Conservation (phyloP, 2,797 vertebrate genomes). For the Simalia tracyae region DNA sequence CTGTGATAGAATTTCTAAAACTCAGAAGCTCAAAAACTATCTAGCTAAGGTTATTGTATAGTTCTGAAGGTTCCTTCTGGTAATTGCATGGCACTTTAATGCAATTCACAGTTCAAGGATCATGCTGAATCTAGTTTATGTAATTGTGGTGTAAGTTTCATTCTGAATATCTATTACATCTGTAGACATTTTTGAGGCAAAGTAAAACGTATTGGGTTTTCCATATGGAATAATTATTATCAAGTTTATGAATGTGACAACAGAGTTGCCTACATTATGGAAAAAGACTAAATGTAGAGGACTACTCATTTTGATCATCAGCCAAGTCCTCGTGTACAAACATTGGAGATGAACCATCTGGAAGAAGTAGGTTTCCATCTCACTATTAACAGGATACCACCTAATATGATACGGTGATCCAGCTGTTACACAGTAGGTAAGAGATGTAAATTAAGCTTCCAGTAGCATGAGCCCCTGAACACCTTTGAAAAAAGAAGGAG, state of each 20-base stretch:
- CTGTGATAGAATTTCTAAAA: neutral
- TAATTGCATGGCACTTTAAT: neutral
- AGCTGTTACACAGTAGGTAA: neutral
- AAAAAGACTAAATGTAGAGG: constrained; percentile 11
- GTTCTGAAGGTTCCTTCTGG: neutral
- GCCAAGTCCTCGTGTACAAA: neutral
- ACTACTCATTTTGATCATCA: neutral
- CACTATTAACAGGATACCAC: neutral
- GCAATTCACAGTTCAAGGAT: neutral
- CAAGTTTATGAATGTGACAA: constrained; percentile 5
- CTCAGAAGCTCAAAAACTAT: neutral
- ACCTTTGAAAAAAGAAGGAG: neutral
- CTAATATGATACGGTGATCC: constrained; percentile 24
- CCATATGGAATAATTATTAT: constrained; percentile 8
- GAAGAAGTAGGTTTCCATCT: constrained; percentile 9
- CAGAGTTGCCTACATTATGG: neutral
- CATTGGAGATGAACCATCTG: neutral
- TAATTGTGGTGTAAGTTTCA: constrained; percentile 20
- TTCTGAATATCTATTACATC: constrained; percentile 24
- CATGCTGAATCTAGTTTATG: neutral
- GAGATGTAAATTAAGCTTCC: constrained; percentile 28
- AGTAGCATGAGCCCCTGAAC: constrained; percentile 18
- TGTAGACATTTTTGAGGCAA: constrained; percentile 27
- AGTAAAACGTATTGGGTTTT: constrained; percentile 21
- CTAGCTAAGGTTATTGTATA: constrained; percentile 20